A percentile compares a stretch with the other conserved stretches of the same genome.
Evolutionary conservation across 1,140 invertebrate genomes (phyloP).

Genomic region (Mactra quadrangularis): DNA sequence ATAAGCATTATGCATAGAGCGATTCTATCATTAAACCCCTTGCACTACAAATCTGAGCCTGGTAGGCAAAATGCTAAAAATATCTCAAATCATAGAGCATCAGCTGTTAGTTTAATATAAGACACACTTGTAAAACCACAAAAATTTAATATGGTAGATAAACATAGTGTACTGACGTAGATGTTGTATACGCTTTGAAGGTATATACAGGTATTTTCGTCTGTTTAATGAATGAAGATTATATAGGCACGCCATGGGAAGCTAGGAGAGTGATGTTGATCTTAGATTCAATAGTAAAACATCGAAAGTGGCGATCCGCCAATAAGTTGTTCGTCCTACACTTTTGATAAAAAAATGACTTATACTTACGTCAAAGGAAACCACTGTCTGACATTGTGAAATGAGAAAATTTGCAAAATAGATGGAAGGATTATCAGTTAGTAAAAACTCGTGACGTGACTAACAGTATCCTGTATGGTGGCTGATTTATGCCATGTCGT

Average conservation of each 20-base stretch:
- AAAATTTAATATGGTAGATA: conserved; percentile 29
- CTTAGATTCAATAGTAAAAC: not conserved
- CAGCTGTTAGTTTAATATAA: conserved; percentile 48
- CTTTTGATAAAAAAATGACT: too few species aligned
- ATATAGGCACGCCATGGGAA: conserved; percentile 24
- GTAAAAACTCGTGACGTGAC: too few species aligned
- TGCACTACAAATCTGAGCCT: conserved; percentile 40
- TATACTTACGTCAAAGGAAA: too few species aligned
- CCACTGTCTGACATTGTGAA: too few species aligned
- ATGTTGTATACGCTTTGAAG: conserved; percentile 31
- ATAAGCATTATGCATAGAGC: not conserved
- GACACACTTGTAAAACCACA: conserved; percentile 45
- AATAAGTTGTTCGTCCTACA: not conserved
- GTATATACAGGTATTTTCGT: conserved; percentile 3
- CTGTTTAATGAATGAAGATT: conserved; percentile 53
- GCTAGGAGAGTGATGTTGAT: not conserved
- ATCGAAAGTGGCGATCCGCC: conserved; percentile 1
- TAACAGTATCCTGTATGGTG: too few species aligned
- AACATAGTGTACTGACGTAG: conserved; percentile 39
- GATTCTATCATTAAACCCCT: not conserved
- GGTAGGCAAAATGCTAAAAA: conserved; percentile 47
- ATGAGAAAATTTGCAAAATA: too few species aligned
- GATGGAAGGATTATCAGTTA: too few species aligned
- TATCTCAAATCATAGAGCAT: conserved; percentile 37
- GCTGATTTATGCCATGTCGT: too few species aligned